Evolutionary conservation across 1,140 invertebrate genomes (phyloP).

Genomic region (Musca domestica): DNA sequence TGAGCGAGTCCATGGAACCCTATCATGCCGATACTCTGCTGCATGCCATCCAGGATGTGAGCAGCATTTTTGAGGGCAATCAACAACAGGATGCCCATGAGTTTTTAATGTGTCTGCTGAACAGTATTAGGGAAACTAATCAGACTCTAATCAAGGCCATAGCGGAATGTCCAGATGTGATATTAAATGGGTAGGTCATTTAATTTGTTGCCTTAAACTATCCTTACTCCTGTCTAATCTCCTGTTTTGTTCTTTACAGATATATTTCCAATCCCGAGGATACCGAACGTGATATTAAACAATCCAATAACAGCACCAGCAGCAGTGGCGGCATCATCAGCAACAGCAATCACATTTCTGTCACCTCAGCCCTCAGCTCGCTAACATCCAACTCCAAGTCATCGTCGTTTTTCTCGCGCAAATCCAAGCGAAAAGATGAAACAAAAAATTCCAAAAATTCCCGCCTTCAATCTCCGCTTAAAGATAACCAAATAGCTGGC

Average conservation of each 20-base stretch:
- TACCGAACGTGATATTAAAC: slow-evolving; percentile 29
- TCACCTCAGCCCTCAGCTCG: slow-evolving; percentile 34
- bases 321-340: background rate
- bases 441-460: slow-evolving; percentile 44
- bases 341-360: background rate
- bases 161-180: slow-evolving; percentile 49
- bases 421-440: slow-evolving; percentile 53
- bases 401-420: slow-evolving; percentile 49
- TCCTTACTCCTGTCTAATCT: too few relatives aligned
- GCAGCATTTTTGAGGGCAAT: slow-evolving; percentile 84
- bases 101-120: slow-evolving; percentile 79
- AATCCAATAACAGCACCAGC: background rate
- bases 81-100: slow-evolving; percentile 91
- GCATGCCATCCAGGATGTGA: slow-evolving; percentile 81
- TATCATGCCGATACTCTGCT: slow-evolving; percentile 79
- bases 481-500: slow-evolving; percentile 37
- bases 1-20: slow-evolving; percentile 71
- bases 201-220: too few relatives aligned
- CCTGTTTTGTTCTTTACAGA: slow-evolving; percentile 23
- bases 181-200: slow-evolving; percentile 53
- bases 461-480: slow-evolving; percentile 48
- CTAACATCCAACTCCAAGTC: slow-evolving; percentile 33
- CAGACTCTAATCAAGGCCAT: slow-evolving; percentile 57
- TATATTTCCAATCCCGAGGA: slow-evolving; percentile 47
- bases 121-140: slow-evolving; percentile 86